These are phyloP conservation scores for Coptotermes formosanus DNA, from an alignment of 1,140 invertebrate genomes.

Conservation along the genomic window DNA sequence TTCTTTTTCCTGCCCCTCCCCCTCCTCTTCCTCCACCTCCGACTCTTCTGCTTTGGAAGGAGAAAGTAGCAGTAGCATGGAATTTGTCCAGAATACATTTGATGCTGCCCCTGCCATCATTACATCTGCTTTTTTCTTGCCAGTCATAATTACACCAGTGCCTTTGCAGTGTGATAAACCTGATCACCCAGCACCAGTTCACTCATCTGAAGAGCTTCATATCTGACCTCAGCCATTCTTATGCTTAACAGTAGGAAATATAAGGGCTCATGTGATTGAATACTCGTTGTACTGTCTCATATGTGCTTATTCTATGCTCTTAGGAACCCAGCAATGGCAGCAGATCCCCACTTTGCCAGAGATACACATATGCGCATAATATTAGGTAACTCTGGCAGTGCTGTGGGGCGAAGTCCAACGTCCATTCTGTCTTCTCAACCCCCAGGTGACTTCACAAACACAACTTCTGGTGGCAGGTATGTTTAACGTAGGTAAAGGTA, in stretches of 20 bases:
- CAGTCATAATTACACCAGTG: too few relatives aligned
- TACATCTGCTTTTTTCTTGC: too few relatives aligned
- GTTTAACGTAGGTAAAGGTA: conserved; percentile 15
- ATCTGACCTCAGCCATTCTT: too few relatives aligned
- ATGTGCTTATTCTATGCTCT: background rate
- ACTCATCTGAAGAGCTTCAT: too few relatives aligned
- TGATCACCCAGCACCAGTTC: too few relatives aligned
- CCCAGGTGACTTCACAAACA: conserved; percentile 41
- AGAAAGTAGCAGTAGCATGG: too few relatives aligned
- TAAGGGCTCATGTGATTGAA: too few relatives aligned
- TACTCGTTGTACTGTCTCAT: background rate
- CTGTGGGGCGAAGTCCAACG: conserved; percentile 46
- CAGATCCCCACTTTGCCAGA: conserved; percentile 70
- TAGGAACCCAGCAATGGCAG: conserved; percentile 19
- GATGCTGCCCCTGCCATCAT: too few relatives aligned
- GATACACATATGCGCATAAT: conserved; percentile 91
- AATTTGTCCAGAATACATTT: too few relatives aligned
- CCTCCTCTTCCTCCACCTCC: background rate
- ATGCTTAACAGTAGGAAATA: too few relatives aligned
- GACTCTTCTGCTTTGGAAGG: background rate
- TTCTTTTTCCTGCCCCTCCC: too few relatives aligned
- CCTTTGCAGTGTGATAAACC: too few relatives aligned
- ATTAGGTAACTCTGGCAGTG: conserved; percentile 63
- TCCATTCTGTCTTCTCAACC: conserved; percentile 38
- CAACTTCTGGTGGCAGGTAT: conserved; percentile 48